Evolutionary conservation across 2,888 invertebrate genomes (phyloP).

Genomic region (Ectemnius continuus): DNA sequence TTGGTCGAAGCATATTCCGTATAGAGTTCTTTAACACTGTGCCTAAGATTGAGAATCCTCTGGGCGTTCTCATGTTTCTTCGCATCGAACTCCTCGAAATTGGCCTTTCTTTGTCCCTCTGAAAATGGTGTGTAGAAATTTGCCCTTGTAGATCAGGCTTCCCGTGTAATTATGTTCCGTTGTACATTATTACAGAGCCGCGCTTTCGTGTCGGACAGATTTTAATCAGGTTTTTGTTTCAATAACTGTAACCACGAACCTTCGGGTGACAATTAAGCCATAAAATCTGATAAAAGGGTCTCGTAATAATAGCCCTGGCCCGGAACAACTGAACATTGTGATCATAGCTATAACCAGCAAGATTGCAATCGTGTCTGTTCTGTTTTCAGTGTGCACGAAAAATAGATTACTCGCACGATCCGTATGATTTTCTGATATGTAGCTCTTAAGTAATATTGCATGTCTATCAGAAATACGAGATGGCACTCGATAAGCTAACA

Average conservation of each 20-base stretch:
- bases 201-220: background rate
- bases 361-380: conserved; percentile 9
- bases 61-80: conserved; percentile 86
- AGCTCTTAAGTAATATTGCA: too few relatives aligned
- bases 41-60: conserved; percentile 85
- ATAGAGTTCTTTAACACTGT: conserved; percentile 84
- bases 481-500: too few relatives aligned
- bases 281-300: conserved; percentile 20
- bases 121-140: conserved; percentile 53
- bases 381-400: too few relatives aligned
- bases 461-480: too few relatives aligned
- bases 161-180: conserved; percentile 10
- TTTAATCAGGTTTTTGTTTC: conserved; percentile 8
- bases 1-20: conserved; percentile 81
- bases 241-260: conserved; percentile 3
- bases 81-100: conserved; percentile 88
- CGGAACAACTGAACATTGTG: too few relatives aligned
- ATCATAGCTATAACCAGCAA: background rate
- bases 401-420: too few relatives aligned
- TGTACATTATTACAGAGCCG: conserved; percentile 3
- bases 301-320: conserved; percentile 34
- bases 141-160: conserved; percentile 21
- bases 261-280: conserved; percentile 25
- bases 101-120: conserved; percentile 93
- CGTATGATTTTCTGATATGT: too few relatives aligned